phyloP scores from a whole-genome alignment of 1,140 invertebrate species.

The Teleogryllus occipitalis region DNA sequence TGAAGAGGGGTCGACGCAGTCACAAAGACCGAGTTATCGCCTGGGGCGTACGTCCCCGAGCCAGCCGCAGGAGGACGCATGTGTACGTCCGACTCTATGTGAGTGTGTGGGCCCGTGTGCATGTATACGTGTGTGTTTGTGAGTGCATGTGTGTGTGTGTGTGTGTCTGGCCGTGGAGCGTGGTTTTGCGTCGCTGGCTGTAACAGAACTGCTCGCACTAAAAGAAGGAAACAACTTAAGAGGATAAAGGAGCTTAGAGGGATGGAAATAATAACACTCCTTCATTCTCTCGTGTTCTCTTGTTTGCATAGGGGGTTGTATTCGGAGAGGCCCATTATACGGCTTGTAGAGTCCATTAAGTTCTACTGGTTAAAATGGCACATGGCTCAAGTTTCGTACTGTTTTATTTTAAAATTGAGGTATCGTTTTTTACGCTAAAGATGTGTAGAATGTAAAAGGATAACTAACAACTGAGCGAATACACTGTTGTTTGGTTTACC shows the following conservation, averaged over 20 bases:
- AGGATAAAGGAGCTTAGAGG: background rate
- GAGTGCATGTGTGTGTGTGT: background rate
- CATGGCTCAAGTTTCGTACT: too few species aligned
- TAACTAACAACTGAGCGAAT: too few species aligned
- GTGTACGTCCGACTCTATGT: too few species aligned
- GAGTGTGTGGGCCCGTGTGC: background rate
- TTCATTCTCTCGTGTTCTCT: background rate
- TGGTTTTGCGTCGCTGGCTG: background rate
- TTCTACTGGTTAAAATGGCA: too few species aligned
- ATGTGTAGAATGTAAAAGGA: too few species aligned
- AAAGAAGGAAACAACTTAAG: constrained; percentile 1
- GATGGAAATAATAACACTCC: constrained; percentile 4
- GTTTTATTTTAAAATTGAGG: too few species aligned
- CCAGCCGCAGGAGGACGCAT: too few species aligned
- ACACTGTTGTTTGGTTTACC: too few species aligned
- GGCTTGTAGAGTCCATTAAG: background rate
- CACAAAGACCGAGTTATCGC: too few species aligned
- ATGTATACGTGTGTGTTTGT: background rate
- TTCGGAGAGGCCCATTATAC: background rate
- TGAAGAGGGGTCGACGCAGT: too few species aligned
- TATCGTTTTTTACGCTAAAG: too few species aligned
- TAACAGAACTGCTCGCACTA: background rate
- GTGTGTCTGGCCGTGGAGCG: background rate
- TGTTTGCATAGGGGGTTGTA: background rate
- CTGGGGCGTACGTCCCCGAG: too few species aligned